A percentile compares a stretch with the other conserved stretches of the same genome.
phyloP scores from a whole-genome alignment of 1,140 invertebrate species.

The Drosophila murphyi region DNA sequence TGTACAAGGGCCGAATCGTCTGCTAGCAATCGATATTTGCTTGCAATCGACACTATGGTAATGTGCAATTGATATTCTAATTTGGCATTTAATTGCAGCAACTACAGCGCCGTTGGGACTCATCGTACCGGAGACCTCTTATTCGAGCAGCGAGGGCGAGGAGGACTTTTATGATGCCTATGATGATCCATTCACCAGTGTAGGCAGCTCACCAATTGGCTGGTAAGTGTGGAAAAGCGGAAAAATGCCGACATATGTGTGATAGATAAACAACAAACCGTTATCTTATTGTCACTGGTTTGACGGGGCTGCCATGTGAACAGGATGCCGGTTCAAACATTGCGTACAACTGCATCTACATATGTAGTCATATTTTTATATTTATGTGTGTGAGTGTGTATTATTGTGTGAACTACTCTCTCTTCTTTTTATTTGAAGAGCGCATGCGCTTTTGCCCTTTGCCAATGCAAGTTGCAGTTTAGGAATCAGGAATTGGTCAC shows the following conservation, averaged over 20 bases:
- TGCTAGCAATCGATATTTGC: slow-evolving; percentile 29
- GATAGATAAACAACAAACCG: slow-evolving; percentile 29
- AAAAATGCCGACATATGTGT: slow-evolving; percentile 37
- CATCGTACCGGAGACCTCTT: slow-evolving; percentile 93
- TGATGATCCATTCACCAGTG: slow-evolving; percentile 88
- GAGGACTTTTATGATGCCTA: slow-evolving; percentile 98
- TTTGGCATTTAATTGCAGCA: slow-evolving; percentile 45
- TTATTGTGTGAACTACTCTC: neutral
- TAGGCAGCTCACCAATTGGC: slow-evolving; percentile 85
- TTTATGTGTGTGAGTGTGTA: neutral
- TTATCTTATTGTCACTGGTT: neutral
- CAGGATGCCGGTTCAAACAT: slow-evolving; percentile 16
- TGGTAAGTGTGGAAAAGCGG: slow-evolving; percentile 68
- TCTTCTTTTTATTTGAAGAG: neutral
- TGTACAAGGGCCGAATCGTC: slow-evolving; percentile 1
- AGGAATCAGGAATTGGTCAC: slow-evolving; percentile 23
- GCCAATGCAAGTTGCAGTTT: slow-evolving; percentile 33
- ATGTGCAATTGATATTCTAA: slow-evolving; percentile 22
- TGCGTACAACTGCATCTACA: slow-evolving; percentile 13
- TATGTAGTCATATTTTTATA: neutral
- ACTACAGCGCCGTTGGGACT: slow-evolving; percentile 78
- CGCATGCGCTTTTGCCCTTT: slow-evolving; percentile 38
- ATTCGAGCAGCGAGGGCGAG: slow-evolving; percentile 98
- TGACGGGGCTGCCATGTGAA: slow-evolving; percentile 28
- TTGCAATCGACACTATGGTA: slow-evolving; percentile 16